Conservation (phyloP, 2,888 invertebrate species). For the Melolontha melolontha region DNA sequence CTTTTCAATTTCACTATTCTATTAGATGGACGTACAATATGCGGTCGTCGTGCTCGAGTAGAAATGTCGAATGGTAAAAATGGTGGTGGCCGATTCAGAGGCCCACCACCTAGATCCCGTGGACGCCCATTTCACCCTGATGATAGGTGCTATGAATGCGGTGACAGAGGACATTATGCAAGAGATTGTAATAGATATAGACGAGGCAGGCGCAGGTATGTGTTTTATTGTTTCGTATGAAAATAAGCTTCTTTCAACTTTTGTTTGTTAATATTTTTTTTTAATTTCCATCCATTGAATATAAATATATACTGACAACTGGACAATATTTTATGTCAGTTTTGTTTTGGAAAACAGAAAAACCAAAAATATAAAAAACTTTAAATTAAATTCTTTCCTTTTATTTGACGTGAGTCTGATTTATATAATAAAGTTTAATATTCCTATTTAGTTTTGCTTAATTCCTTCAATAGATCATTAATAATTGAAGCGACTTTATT, state of each 20-base stretch:
- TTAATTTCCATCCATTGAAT: conserved; percentile 26
- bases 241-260: conserved; percentile 15
- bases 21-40: conserved; percentile 84
- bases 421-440: no score
- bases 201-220: conserved; percentile 71
- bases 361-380: no score
- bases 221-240: conserved; percentile 42
- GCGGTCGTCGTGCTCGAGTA: conserved; percentile 90
- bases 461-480: no score
- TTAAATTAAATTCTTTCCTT: no score
- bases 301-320: conserved; percentile 46
- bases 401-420: no score
- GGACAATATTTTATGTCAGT: conserved; percentile 37
- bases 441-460: no score
- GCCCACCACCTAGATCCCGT: conserved; percentile 72
- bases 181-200: conserved; percentile 86
- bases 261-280: conserved; percentile 5
- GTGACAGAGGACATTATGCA: conserved; percentile 93
- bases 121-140: conserved; percentile 88
- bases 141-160: conserved; percentile 95
- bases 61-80: conserved; percentile 92
- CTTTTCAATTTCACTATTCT: conserved; percentile 20
- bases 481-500: no score
- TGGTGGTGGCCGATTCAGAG: conserved; percentile 65
- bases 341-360: not conserved